phyloP scores from a whole-genome alignment of 2,797 vertebrate genomes.

The Eurystomus glaucurus region DNA sequence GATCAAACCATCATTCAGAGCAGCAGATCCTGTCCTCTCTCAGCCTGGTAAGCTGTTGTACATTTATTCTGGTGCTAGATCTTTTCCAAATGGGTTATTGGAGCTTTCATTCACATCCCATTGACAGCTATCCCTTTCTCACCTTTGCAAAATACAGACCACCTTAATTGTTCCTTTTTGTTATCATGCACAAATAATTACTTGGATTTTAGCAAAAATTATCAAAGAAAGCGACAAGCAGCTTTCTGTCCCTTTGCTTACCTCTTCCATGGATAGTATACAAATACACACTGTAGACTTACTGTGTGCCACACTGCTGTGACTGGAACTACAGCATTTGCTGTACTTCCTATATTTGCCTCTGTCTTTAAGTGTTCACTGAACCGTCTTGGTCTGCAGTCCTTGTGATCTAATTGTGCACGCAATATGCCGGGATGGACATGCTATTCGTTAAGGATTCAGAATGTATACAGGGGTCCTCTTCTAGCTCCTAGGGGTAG shows the following conservation, averaged over 20 bases:
- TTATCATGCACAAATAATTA: not conserved
- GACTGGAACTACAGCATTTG: not conserved
- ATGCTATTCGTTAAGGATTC: conserved; percentile 26
- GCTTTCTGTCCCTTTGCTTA: conserved; percentile 8
- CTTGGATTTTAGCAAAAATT: conserved; percentile 22
- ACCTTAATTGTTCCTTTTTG: not conserved
- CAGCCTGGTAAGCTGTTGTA: conserved; percentile 49
- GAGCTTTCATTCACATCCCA: not conserved
- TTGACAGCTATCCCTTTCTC: not conserved
- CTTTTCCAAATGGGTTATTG: conserved; percentile 17
- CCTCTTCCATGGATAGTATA: not conserved
- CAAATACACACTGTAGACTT: not conserved
- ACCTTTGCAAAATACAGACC: not conserved
- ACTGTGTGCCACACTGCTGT: not conserved
- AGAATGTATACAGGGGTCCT: conserved; percentile 9
- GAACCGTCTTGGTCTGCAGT: not conserved
- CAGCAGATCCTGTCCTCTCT: conserved; percentile 23
- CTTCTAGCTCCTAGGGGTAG: conserved; percentile 11
- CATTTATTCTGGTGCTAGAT: conserved; percentile 33
- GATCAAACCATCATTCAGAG: conserved; percentile 13
- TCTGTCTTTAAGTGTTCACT: not conserved
- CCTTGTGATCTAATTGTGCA: conserved; percentile 1
- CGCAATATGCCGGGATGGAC: not conserved
- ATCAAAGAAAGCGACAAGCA: not conserved
- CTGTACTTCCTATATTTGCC: not conserved